phyloP scores from a whole-genome alignment of 2,113 vertebrate genomes.

The Mohoua ochrocephala region DNA sequence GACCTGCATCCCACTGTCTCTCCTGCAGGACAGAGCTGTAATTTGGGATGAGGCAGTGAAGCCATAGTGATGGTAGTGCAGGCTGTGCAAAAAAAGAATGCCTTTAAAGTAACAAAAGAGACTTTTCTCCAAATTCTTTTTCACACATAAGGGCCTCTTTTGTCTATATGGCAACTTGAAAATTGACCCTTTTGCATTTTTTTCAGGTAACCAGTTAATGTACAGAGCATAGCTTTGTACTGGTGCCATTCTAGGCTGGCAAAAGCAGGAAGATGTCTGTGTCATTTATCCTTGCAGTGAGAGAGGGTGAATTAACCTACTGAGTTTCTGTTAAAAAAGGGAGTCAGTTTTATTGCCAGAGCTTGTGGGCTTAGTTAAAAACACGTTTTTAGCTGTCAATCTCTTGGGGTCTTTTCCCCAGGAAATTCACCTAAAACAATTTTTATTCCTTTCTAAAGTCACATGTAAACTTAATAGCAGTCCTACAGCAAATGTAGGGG shows the following conservation, averaged over 20 bases:
- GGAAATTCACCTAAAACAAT: not conserved
- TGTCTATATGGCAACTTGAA: not conserved
- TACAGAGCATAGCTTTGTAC: not conserved
- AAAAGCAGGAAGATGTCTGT: not conserved
- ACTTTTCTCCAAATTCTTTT: not conserved
- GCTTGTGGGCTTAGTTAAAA: not conserved
- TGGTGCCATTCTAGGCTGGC: not conserved
- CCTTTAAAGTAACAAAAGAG: not conserved
- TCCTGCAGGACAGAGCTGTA: not conserved
- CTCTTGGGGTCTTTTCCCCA: not conserved
- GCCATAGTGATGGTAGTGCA: not conserved
- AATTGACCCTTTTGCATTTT: not conserved
- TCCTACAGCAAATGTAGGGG: not conserved
- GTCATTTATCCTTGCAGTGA: not conserved
- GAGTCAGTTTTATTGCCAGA: not conserved
- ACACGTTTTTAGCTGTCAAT: not conserved
- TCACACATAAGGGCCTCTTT: not conserved
- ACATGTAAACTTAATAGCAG: not conserved
- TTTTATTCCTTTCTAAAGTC: not conserved
- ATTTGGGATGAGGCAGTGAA: not conserved
- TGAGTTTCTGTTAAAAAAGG: not conserved
- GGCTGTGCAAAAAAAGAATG: not conserved
- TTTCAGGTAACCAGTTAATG: not conserved
- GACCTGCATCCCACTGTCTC: not conserved
- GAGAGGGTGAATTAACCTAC: not conserved